Evolutionary conservation across 2,888 invertebrate genomes (phyloP).

Genomic region (Odontomyia ornata): DNA sequence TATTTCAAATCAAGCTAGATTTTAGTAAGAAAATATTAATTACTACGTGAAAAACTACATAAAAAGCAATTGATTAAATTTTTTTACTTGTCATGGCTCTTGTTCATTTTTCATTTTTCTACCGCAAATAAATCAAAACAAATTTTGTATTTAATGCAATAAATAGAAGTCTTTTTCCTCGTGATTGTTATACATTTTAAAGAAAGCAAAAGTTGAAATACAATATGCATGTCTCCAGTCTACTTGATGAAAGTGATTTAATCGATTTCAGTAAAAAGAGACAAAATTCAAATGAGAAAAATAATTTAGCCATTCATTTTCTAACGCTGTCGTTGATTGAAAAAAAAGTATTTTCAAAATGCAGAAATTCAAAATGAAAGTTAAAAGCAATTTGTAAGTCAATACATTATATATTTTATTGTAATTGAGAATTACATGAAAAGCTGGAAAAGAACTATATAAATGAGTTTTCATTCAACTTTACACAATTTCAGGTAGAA

Average conservation of each 20-base stretch:
- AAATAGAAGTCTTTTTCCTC: background rate
- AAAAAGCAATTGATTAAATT: constrained; percentile 16
- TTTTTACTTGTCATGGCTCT: constrained; percentile 37
- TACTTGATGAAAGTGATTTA: too few species aligned
- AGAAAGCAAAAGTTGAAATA: background rate
- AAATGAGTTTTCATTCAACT: background rate
- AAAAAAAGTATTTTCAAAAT: constrained; percentile 14
- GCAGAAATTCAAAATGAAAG: background rate
- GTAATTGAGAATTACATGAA: constrained; percentile 37
- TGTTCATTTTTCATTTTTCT: constrained; percentile 19
- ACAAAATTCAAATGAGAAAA: constrained; percentile 6
- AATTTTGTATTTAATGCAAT: background rate
- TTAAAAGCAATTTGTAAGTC: constrained; percentile 32
- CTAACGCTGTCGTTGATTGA: background rate
- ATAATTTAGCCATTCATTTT: background rate
- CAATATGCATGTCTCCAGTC: too few species aligned
- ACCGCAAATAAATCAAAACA: background rate
- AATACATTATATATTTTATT: constrained; percentile 32
- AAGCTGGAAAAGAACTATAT: constrained; percentile 18
- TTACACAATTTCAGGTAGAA: too few species aligned
- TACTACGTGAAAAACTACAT: background rate
- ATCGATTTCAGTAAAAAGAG: background rate
- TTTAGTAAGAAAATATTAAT: background rate
- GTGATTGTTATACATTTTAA: background rate
- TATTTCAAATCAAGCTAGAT: constrained; percentile 1